A percentile compares a stretch with the other conserved stretches of the same genome.
phyloP scores from a whole-genome alignment of 2,888 invertebrate genomes.

The Cephalotes varians region DNA sequence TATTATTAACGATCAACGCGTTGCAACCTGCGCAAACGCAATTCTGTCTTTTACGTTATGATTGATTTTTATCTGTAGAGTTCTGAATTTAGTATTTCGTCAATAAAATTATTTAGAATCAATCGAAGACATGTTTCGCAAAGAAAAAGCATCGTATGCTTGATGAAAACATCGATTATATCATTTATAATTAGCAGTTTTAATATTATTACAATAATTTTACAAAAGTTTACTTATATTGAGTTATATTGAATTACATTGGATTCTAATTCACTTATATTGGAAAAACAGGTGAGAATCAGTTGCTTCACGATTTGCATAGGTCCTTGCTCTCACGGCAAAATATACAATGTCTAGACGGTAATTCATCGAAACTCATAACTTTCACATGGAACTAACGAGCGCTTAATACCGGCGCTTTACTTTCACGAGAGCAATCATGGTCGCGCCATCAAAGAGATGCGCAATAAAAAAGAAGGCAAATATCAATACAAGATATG shows the following conservation, averaged over 20 bases:
- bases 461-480: slow-evolving; percentile 76
- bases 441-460: slow-evolving; percentile 64
- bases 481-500: slow-evolving; percentile 76
- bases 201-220: background rate
- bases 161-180: background rate
- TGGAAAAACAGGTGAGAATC: background rate
- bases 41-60: slow-evolving; percentile 31
- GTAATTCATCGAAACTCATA: slow-evolving; percentile 23
- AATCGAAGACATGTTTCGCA: background rate
- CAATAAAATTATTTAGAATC: slow-evolving; percentile 1
- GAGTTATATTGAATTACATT: too few species aligned
- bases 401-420: slow-evolving; percentile 69
- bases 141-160: background rate
- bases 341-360: slow-evolving; percentile 33
- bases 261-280: background rate
- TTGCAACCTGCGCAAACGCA: slow-evolving; percentile 30
- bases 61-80: slow-evolving; percentile 16
- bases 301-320: background rate
- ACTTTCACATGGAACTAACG: slow-evolving; percentile 63
- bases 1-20: slow-evolving; percentile 46
- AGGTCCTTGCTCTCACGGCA: background rate
- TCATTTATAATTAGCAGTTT: background rate
- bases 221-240: background rate
- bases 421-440: slow-evolving; percentile 64
- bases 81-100: slow-evolving; percentile 10